Evolutionary conservation across 2,888 invertebrate genomes (phyloP).

Genomic region (Lacanobia oleracea): DNA sequence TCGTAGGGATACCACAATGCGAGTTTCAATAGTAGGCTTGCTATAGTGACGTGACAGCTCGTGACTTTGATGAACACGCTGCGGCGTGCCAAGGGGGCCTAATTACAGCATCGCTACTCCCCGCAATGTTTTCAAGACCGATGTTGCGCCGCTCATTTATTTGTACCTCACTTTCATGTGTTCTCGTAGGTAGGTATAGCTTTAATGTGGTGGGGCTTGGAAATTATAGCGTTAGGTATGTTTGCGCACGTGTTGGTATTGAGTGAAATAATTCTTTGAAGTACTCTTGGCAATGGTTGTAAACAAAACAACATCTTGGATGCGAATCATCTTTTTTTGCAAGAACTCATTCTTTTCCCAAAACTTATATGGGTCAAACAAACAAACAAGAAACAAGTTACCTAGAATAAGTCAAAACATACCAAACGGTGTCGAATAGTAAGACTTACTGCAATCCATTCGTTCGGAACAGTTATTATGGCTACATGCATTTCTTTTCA

Average conservation of each 20-base stretch:
- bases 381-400: no score
- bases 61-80: constrained; percentile 77
- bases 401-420: no score
- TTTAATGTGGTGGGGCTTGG: constrained; percentile 29
- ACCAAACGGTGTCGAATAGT: no score
- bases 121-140: constrained; percentile 63
- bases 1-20: constrained; percentile 2
- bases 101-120: constrained; percentile 78
- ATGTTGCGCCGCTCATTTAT: constrained; percentile 55
- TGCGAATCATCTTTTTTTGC: no score
- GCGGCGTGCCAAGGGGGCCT: constrained; percentile 73
- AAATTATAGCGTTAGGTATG: constrained; percentile 1
- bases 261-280: neutral
- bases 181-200: constrained; percentile 18
- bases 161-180: constrained; percentile 40
- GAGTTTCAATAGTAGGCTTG: neutral
- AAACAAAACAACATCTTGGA: neutral
- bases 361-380: no score
- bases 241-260: neutral
- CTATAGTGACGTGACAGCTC: constrained; percentile 36
- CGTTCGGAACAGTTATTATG: no score
- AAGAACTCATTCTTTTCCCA: no score
- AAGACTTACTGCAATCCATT: no score
- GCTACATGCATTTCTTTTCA: no score
- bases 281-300: neutral